Percentiles rank a stretch among this genome's conserved stretches.
Evolutionary conservation across 2,888 invertebrate species (phyloP).

Genomic region (Pterostichus niger): DNA sequence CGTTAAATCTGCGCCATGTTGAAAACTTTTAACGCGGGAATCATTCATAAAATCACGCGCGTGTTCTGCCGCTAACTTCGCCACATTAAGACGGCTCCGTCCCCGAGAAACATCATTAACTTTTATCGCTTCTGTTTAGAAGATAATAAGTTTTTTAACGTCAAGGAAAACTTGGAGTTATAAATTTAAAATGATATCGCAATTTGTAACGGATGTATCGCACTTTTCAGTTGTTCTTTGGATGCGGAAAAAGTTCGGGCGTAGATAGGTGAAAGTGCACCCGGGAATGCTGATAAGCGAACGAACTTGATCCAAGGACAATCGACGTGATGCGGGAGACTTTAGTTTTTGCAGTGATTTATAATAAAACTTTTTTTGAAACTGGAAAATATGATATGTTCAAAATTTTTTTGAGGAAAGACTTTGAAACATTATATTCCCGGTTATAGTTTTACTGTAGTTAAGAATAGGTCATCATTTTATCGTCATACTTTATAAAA

Average conservation of each 20-base stretch:
- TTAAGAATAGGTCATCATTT: too few relatives aligned
- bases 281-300: not conserved
- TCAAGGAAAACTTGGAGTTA: conserved; percentile 62
- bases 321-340: not conserved
- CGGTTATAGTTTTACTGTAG: too few relatives aligned
- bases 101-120: conserved; percentile 66
- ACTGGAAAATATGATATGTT: too few relatives aligned
- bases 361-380: too few relatives aligned
- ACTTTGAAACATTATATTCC: too few relatives aligned
- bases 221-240: conserved; percentile 56
- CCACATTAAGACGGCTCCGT: conserved; percentile 62
- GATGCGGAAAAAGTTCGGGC: not conserved
- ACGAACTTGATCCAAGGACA: not conserved
- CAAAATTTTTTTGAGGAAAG: too few relatives aligned
- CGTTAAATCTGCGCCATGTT: conserved; percentile 46
- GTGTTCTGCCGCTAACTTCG: conserved; percentile 55
- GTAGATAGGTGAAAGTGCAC: conserved; percentile 47
- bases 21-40: conserved; percentile 54
- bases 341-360: not conserved
- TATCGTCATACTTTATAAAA: too few relatives aligned
- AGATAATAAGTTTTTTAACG: conserved; percentile 67
- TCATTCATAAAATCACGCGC: conserved; percentile 64
- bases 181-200: conserved; percentile 67
- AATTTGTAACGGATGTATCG: conserved; percentile 65
- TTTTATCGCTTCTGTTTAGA: conserved; percentile 67